These are phyloP conservation scores for Pitangus sulphuratus DNA, from an alignment of 2,797 vertebrate genomes.

Conservation along the genomic window DNA sequence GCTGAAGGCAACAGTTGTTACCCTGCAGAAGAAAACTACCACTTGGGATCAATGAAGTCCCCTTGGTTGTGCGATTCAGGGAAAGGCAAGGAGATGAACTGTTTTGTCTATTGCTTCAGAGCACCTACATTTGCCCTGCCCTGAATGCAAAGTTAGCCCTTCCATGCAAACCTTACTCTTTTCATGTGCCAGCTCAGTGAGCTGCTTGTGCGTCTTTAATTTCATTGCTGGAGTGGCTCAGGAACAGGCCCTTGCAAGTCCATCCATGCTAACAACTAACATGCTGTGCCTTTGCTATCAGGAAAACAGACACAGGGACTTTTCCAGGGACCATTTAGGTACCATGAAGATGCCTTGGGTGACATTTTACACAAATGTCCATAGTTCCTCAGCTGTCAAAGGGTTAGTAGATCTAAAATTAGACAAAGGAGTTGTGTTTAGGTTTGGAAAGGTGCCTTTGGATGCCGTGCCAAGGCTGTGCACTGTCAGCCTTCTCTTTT, in stretches of 20 bases:
- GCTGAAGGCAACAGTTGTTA: background rate
- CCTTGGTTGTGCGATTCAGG: background rate
- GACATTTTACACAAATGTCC: background rate
- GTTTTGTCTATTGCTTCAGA: background rate
- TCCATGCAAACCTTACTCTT: background rate
- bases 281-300: background rate
- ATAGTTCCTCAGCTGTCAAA: constrained; percentile 22
- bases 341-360: background rate
- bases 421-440: constrained; percentile 19
- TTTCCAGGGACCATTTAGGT: background rate
- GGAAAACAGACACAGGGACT: rapidly evolving
- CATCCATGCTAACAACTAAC: background rate
- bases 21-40: background rate
- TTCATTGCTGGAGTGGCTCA: background rate
- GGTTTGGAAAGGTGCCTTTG: background rate
- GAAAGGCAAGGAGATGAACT: background rate
- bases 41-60: background rate
- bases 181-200: background rate
- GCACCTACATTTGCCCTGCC: background rate
- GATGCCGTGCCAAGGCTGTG: background rate
- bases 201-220: background rate
- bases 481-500: background rate
- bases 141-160: background rate
- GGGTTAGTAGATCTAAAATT: constrained; percentile 42
- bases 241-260: background rate